Conservation (phyloP, 2,888 invertebrate species). For the Tiliacea aurago region DNA sequence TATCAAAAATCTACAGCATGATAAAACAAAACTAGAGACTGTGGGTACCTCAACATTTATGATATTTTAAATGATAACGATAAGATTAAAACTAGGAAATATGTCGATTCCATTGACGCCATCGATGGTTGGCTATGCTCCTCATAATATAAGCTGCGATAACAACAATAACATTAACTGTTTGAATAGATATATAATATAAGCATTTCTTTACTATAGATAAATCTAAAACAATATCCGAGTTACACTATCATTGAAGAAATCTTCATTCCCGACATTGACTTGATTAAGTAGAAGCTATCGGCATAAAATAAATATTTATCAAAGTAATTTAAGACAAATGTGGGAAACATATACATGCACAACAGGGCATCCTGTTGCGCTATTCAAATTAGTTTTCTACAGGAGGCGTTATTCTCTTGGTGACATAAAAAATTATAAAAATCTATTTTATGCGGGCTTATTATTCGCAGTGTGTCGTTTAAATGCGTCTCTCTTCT, state of each 20-base stretch:
- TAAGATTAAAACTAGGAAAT: conserved; percentile 60
- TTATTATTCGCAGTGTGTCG: conserved; percentile 78
- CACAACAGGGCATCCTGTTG: conserved; percentile 70
- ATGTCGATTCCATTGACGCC: conserved; percentile 44
- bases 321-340: conserved; percentile 59
- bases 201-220: background rate
- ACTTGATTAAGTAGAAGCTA: conserved; percentile 34
- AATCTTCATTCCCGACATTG: conserved; percentile 27
- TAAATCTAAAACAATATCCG: background rate
- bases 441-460: conserved; percentile 76
- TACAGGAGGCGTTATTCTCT: conserved; percentile 70
- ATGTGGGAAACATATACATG: conserved; percentile 52
- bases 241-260: conserved; percentile 13
- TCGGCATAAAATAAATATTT: conserved; percentile 56
- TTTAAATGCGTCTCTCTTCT: conserved; percentile 74
- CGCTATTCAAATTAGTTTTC: conserved; percentile 71
- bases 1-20: background rate
- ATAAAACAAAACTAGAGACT: conserved; percentile 12
- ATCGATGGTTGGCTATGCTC: conserved; percentile 22
- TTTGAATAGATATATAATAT: background rate
- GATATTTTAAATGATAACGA: conserved; percentile 35
- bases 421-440: conserved; percentile 72
- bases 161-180: background rate
- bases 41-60: conserved; percentile 17
- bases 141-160: conserved; percentile 12